Evolutionary conservation across 2,888 invertebrate genomes (phyloP), one percentile per base, ranked within the genome.

Genomic region (Ectobius pallidus): DNA sequence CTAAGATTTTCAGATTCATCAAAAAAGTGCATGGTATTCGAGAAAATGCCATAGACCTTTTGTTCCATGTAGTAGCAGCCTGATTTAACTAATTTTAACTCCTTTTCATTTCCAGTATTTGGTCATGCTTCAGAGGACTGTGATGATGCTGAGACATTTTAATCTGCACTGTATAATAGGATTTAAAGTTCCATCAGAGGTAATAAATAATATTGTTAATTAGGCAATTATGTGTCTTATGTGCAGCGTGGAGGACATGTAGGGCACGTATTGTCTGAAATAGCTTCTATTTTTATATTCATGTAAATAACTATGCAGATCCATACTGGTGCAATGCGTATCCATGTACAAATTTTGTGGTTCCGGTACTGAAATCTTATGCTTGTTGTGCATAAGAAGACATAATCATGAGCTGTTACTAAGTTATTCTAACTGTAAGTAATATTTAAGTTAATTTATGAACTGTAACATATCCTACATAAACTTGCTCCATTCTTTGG

Each of bases 81-180:
- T n/a, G n/a, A n/a, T n/a, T n/a, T n/a, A n/a, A n/a, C n/a, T n/a
- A n/a, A n/a, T n/a, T n/a, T n/a, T n/a, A n/a, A n/a, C n/a, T n/a
- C n/a, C n/a, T n/a, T n/a, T n/a, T n/a, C n/a, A n/a, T 85, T 90
- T 84, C 71, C 87, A 96, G 95, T 91, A 77, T 97, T 97, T 85
- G 96, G 95, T 67, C 97, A 97, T 81, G 88, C 90, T 78, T 92
- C 94, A 30, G 90, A 90, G 80, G 90, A 94, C 82, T 97, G 96
- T 85, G 91, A 92, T 83, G 95, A 94, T 82, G 91, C 91, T 80
- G 92, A 94, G 85, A 93, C 92, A 76, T 94, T 90, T 86, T 93
- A 89, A 70, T 44, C n/a, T 46, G 44, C 46, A 30, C 9, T 65
- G 27, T 30, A 6, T 58, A 22, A 0, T 58, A 58, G 58, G 58